These are phyloP conservation scores for Polietes domitor DNA, from an alignment of 2,888 invertebrate species.

Conservation along the genomic window DNA sequence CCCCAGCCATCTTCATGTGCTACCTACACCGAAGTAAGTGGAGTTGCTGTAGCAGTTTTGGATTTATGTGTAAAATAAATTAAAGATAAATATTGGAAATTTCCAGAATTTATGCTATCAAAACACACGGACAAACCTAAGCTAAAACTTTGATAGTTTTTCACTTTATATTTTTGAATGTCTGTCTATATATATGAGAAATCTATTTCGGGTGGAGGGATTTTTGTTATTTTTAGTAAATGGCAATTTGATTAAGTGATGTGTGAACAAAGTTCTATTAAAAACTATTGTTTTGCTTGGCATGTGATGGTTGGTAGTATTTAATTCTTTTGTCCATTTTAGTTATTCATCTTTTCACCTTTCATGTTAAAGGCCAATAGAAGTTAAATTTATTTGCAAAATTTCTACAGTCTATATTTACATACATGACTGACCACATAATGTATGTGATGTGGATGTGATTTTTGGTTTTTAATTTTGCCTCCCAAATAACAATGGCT, in stretches of 20 bases:
- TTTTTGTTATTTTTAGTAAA: background rate
- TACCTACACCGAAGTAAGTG: background rate
- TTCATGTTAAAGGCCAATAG: no score
- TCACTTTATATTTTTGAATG: background rate
- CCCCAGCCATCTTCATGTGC: background rate
- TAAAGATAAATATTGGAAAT: conserved; percentile 1
- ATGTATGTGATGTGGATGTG: no score
- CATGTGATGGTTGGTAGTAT: no score
- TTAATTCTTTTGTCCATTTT: no score
- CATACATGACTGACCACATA: no score
- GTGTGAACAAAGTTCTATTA: background rate
- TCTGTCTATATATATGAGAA: background rate
- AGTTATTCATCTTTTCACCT: no score
- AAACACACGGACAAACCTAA: background rate
- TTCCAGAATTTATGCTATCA: background rate
- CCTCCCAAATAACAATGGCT: no score
- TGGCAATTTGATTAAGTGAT: background rate
- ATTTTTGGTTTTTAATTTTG: no score
- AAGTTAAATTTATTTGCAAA: no score
- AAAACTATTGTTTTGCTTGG: background rate
- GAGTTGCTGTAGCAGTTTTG: background rate
- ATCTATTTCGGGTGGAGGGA: background rate
- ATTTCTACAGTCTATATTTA: no score
- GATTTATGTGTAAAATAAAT: background rate
- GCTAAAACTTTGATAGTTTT: background rate